Percentiles rank a stretch among this genome's conserved stretches.
These are phyloP conservation scores for Eristalis arbustorum DNA, from an alignment of 2,888 invertebrate species.

Conservation along the genomic window DNA sequence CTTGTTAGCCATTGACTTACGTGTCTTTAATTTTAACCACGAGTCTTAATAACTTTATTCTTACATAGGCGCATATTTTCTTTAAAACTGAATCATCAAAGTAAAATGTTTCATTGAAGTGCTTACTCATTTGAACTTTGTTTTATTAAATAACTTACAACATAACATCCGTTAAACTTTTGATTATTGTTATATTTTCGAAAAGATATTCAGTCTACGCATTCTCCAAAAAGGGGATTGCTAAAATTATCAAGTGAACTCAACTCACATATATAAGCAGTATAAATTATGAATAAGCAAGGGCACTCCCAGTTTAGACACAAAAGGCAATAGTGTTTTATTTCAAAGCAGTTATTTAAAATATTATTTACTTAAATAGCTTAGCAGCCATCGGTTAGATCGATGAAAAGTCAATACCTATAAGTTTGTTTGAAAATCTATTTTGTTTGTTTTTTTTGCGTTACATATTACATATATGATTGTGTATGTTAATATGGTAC, in stretches of 20 bases:
- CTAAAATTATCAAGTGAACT: neutral
- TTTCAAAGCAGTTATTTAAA: neutral
- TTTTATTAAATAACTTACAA: neutral
- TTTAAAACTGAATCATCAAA: neutral
- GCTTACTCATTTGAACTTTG: neutral
- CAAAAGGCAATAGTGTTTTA: neutral
- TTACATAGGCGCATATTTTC: too few relatives aligned
- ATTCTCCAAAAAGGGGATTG: neutral
- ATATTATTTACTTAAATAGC: neutral
- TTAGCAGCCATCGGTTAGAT: neutral
- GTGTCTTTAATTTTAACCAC: too few relatives aligned
- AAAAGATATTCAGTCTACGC: neutral
- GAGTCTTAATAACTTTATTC: too few relatives aligned
- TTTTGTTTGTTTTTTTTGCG: neutral
- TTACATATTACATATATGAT: neutral
- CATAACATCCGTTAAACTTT: neutral
- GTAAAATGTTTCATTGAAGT: neutral
- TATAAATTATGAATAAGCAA: neutral
- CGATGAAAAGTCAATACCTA: neutral
- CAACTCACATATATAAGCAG: neutral
- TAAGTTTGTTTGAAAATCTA: neutral
- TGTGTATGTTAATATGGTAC: neutral
- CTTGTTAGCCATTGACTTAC: too few relatives aligned
- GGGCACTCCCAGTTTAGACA: neutral
- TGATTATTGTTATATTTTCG: neutral